Conservation (phyloP, 2,797 vertebrate species). For the Cossypha polioptera region DNA sequence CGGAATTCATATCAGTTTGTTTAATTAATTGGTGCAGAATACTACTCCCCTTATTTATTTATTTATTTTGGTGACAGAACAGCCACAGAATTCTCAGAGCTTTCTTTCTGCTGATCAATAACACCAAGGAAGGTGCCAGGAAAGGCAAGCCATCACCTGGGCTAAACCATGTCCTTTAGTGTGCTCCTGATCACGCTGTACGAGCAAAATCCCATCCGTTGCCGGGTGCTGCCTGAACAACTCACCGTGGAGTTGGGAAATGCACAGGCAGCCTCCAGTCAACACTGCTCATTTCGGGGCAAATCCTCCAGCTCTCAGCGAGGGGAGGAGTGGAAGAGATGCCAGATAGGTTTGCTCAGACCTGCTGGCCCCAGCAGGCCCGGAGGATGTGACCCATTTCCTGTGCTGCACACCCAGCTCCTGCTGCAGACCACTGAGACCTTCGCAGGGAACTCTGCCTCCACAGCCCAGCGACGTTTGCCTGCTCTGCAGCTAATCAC, state of each 20-base stretch:
- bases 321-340: neutral
- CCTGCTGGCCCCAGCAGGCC: neutral
- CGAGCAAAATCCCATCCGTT: neutral
- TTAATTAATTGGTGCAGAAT: slow-evolving; percentile 77
- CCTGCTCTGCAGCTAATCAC: neutral
- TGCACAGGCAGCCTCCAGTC: neutral
- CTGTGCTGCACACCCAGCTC: neutral
- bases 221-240: neutral
- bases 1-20: slow-evolving; percentile 77
- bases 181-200: neutral
- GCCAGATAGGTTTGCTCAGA: neutral
- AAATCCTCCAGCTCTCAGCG: neutral
- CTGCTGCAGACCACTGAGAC: neutral
- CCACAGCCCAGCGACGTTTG: neutral
- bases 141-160: neutral
- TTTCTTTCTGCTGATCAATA: neutral
- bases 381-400: neutral
- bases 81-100: slow-evolving; percentile 11
- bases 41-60: slow-evolving; percentile 26
- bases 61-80: neutral
- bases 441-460: neutral
- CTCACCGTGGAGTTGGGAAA: accelerated
- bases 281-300: neutral
- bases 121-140: neutral
- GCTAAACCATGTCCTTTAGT: neutral